Evolutionary conservation across 1,140 invertebrate species (phyloP).

Genomic region (Drosophila pectinifera): DNA sequence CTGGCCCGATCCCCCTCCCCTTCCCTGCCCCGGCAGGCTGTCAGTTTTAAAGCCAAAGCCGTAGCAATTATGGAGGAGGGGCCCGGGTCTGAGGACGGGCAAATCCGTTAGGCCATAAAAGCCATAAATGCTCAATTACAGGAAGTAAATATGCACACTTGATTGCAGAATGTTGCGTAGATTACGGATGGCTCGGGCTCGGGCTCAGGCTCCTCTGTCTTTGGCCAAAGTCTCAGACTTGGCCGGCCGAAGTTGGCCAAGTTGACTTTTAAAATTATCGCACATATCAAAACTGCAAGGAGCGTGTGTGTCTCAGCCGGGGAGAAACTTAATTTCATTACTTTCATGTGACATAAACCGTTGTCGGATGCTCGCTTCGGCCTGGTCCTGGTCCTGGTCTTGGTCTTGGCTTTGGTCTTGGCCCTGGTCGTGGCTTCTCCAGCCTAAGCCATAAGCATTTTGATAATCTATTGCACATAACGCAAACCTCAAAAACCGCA

Average conservation of each 20-base stretch:
- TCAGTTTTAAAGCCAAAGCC: constrained; percentile 68
- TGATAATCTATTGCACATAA: constrained; percentile 83
- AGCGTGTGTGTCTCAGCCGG: constrained; percentile 32
- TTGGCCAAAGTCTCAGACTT: constrained; percentile 19
- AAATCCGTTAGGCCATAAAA: constrained; percentile 83
- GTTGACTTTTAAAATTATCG: constrained; percentile 82
- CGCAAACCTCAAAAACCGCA: constrained; percentile 78
- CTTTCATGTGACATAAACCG: constrained; percentile 82
- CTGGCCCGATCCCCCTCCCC: neutral
- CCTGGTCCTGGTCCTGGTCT: constrained; percentile 38
- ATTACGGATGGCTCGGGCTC: constrained; percentile 36
- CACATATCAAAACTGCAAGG: constrained; percentile 52
- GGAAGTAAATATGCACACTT: constrained; percentile 83
- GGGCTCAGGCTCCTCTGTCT: constrained; percentile 14
- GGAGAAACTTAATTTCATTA: constrained; percentile 83
- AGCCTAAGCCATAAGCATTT: constrained; percentile 62
- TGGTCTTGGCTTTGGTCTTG: constrained; percentile 35
- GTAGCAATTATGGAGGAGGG: constrained; percentile 68
- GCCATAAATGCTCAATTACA: constrained; percentile 83
- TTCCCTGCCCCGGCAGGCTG: neutral
- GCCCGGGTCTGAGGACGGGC: constrained; percentile 10
- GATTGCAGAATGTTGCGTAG: constrained; percentile 81
- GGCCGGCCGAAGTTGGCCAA: constrained; percentile 41
- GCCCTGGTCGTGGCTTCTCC: constrained; percentile 41
- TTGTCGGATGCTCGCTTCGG: constrained; percentile 46